Evolutionary conservation across 2,888 invertebrate genomes (phyloP).

Genomic region (Conus canariensis): DNA sequence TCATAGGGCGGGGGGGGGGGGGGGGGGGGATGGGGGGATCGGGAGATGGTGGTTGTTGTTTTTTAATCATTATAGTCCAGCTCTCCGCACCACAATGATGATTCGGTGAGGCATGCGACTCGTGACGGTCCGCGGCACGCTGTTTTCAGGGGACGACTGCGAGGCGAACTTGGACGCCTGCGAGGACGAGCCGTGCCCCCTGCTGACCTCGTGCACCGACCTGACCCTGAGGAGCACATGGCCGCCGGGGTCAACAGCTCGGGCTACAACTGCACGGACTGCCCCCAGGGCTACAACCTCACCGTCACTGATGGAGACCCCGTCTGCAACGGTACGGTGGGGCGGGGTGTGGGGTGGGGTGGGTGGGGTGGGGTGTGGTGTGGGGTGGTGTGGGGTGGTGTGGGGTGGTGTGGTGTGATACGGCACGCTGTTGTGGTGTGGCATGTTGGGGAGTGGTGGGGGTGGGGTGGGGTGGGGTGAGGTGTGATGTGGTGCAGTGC

Average conservation of each 20-base stretch:
- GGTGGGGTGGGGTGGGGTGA: too few species aligned
- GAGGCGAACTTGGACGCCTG: conserved; percentile 58
- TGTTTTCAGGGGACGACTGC: conserved; percentile 55
- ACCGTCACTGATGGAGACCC: neutral
- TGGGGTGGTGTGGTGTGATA: neutral
- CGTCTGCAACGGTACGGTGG: conserved; percentile 43
- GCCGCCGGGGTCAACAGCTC: conserved; percentile 31
- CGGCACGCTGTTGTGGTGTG: neutral
- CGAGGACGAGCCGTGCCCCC: conserved; percentile 56
- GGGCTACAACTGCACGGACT: conserved; percentile 50
- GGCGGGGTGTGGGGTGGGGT: neutral
- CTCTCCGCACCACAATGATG: too few species aligned
- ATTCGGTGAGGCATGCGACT: too few species aligned
- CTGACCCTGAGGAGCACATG: conserved; percentile 46
- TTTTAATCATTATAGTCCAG: too few species aligned
- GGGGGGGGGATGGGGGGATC: too few species aligned
- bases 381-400: too few species aligned
- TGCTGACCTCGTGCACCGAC: conserved; percentile 56
- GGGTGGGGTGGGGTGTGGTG: neutral
- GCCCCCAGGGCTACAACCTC: conserved; percentile 54
- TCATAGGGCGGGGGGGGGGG: too few species aligned
- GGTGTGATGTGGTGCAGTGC: too few species aligned
- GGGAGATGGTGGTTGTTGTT: too few species aligned
- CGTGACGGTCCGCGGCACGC: too few species aligned
- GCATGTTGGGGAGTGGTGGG: too few species aligned